A percentile compares a stretch with the other conserved stretches of the same genome.
Evolutionary conservation across 2,113 vertebrate species (phyloP).

Genomic region (Steatornis caripensis): DNA sequence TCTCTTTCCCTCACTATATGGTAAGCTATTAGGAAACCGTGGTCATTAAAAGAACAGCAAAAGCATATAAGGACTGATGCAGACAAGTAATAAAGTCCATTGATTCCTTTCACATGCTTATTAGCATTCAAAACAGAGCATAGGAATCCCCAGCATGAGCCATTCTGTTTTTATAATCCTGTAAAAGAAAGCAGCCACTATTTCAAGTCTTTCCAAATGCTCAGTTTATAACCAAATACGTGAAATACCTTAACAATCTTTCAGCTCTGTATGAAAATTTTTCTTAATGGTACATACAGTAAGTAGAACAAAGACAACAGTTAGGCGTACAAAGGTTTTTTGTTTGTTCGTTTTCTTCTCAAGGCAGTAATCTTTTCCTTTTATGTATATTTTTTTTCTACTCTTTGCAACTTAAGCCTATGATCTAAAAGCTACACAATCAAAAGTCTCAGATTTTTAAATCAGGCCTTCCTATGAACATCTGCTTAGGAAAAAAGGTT

Average conservation of each 20-base stretch:
- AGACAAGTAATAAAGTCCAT: not conserved
- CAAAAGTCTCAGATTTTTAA: not conserved
- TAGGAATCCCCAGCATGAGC: not conserved
- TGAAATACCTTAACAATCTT: not conserved
- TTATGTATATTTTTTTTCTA: not conserved
- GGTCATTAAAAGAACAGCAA: not conserved
- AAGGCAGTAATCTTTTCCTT: not conserved
- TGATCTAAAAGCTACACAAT: not conserved
- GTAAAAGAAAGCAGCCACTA: not conserved
- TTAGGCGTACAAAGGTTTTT: not conserved
- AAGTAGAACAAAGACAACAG: not conserved
- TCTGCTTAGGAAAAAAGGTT: not conserved
- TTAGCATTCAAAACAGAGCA: not conserved
- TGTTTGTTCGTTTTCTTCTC: not conserved
- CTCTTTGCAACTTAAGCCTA: not conserved
- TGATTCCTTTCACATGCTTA: not conserved
- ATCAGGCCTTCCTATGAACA: not conserved
- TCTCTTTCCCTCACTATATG: not conserved
- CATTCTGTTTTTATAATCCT: not conserved
- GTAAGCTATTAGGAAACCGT: not conserved
- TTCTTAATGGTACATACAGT: not conserved
- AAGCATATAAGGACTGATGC: not conserved
- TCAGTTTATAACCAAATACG: not conserved
- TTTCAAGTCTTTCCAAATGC: not conserved
- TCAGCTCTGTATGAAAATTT: not conserved